Percentiles rank a stretch among this genome's conserved stretches.
These are phyloP conservation scores for Leontocebus nigricollis DNA, from an alignment of 2,797 vertebrate species.

Conservation along the genomic window DNA sequence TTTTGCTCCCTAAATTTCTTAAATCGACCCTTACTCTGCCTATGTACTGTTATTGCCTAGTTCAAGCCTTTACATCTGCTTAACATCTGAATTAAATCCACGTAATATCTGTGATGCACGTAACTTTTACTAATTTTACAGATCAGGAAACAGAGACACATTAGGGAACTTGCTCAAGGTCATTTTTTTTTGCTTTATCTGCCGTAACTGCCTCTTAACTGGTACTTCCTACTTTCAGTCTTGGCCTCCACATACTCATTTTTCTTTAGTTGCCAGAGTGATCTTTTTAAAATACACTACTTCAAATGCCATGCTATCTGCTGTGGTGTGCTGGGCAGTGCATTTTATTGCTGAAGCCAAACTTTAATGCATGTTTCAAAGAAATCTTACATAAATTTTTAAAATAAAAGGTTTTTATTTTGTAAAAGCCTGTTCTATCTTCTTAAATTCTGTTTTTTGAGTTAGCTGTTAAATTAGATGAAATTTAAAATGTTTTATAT, in stretches of 20 bases:
- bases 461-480: conserved; percentile 34
- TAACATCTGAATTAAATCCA: conserved; percentile 10
- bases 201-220: background rate
- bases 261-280: background rate
- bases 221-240: background rate
- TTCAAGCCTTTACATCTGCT: background rate
- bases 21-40: background rate
- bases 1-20: conserved; percentile 34
- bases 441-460: conserved; percentile 15
- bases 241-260: background rate
- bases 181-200: background rate
- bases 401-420: conserved; percentile 19
- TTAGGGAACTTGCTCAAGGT: background rate
- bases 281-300: conserved; percentile 28
- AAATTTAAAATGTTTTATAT: conserved; percentile 38
- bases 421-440: background rate
- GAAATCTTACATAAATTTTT: conserved; percentile 31
- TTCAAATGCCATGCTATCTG: background rate
- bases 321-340: background rate
- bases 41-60: background rate
- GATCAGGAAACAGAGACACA: background rate
- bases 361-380: conserved; percentile 21
- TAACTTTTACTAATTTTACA: background rate
- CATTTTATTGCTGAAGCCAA: background rate
- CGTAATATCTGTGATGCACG: background rate